These are phyloP conservation scores for Himalopsyche anomala DNA, from an alignment of 2,888 invertebrate species.

Conservation along the genomic window DNA sequence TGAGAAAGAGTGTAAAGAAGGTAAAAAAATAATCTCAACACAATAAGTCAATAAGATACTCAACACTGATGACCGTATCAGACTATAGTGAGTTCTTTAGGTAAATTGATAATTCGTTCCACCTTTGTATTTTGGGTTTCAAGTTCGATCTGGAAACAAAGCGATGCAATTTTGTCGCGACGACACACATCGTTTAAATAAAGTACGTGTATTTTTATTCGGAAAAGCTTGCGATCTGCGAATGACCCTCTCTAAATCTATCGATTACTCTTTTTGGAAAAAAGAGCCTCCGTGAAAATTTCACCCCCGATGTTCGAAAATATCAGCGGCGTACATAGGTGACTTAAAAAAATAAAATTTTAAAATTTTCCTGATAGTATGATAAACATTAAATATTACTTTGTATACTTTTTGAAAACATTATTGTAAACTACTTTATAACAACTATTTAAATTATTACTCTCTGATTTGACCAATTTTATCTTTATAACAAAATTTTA, in stretches of 20 bases:
- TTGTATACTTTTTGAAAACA: too few species aligned
- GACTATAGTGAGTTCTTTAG: too few species aligned
- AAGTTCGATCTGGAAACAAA: neutral
- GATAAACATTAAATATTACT: too few species aligned
- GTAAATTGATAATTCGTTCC: neutral
- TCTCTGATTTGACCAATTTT: too few species aligned
- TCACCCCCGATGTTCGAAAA: neutral
- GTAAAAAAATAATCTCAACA: too few species aligned
- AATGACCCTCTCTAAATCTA: slow-evolving; percentile 33
- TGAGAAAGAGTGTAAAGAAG: too few species aligned
- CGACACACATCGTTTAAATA: slow-evolving; percentile 14
- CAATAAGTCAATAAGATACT: too few species aligned
- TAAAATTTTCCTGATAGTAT: neutral
- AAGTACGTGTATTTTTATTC: slow-evolving; percentile 29
- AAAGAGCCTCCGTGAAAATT: slow-evolving; percentile 9
- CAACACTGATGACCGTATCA: too few species aligned
- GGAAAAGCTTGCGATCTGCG: slow-evolving; percentile 19
- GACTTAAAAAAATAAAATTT: neutral
- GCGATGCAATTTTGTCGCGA: slow-evolving; percentile 22
- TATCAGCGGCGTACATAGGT: neutral
- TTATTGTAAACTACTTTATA: too few species aligned
- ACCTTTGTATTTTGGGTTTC: neutral
- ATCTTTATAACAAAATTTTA: too few species aligned
- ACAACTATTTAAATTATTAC: too few species aligned
- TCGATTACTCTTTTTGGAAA: neutral